A percentile compares a stretch with the other conserved stretches of the same genome.
phyloP scores from a whole-genome alignment of 2,113 vertebrate species.

The Amblyopsis rosae region DNA sequence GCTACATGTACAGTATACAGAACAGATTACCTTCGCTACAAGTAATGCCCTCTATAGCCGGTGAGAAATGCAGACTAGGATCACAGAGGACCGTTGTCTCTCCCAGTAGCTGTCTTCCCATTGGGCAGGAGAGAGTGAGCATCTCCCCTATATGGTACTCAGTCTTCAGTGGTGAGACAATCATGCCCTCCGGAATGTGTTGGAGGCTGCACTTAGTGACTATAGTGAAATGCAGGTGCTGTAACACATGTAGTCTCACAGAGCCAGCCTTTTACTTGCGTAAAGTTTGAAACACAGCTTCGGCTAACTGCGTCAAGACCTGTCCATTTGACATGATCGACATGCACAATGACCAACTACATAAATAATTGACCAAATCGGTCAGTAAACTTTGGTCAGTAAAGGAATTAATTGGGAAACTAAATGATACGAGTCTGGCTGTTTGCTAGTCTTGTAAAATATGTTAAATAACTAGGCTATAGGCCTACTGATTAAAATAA shows the following conservation, averaged over 20 bases:
- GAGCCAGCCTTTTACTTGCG: no score
- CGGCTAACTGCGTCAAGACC: no score
- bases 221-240: conserved; percentile 16
- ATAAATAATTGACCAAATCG: no score
- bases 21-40: conserved; percentile 77
- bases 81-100: conserved; percentile 74
- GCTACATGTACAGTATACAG: background rate
- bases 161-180: conserved; percentile 64
- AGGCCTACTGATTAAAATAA: no score
- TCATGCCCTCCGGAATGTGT: conserved; percentile 54
- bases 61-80: conserved; percentile 84
- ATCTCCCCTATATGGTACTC: conserved; percentile 78
- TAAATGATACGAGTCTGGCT: no score
- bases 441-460: no score
- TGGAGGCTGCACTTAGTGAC: conserved; percentile 68
- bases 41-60: conserved; percentile 58
- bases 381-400: no score
- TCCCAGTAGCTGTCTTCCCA: conserved; percentile 70
- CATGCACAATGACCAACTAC: no score
- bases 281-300: no score
- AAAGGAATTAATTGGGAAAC: no score
- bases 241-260: background rate
- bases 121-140: conserved; percentile 78
- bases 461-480: no score
- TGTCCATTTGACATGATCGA: no score